Percentiles rank a stretch among this genome's conserved stretches.
phyloP scores from a whole-genome alignment of 2,797 vertebrate genomes.

The Anableps anableps region DNA sequence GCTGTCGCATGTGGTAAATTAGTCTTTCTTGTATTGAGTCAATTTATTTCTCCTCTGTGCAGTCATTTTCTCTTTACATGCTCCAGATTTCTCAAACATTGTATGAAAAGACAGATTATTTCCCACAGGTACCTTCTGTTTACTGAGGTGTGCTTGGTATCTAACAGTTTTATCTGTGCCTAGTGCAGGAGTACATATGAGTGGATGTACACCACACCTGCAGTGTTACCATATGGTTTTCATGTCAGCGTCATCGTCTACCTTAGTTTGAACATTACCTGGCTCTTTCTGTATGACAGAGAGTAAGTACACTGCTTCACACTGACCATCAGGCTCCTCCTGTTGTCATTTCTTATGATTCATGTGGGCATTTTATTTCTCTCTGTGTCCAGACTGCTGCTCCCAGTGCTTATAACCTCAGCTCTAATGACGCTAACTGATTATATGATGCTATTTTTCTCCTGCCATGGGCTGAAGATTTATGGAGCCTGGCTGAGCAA shows the following conservation, averaged over 20 bases:
- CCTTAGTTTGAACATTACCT: conserved; percentile 62
- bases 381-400: conserved; percentile 72
- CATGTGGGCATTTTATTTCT: not conserved
- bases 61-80: conserved; percentile 44
- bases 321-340: no score
- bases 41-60: conserved; percentile 34
- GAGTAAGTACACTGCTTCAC: conserved; percentile 62
- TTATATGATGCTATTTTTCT: conserved; percentile 74
- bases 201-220: conserved; percentile 73
- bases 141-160: conserved; percentile 19
- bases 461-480: conserved; percentile 71
- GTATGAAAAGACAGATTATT: conserved; percentile 43
- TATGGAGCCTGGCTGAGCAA: conserved; percentile 78
- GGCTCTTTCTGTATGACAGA: conserved; percentile 73
- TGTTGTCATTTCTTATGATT: not conserved
- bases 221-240: conserved; percentile 74
- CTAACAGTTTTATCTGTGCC: conserved; percentile 38
- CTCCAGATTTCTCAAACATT: conserved; percentile 37
- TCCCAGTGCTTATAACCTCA: conserved; percentile 76
- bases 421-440: conserved; percentile 69
- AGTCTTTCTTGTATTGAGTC: conserved; percentile 21
- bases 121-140: conserved; percentile 40
- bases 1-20: conserved; percentile 34
- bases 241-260: conserved; percentile 63
- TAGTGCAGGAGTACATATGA: conserved; percentile 57